These are phyloP conservation scores for Cetonia aurata DNA, from an alignment of 2,888 invertebrate genomes.

Conservation along the genomic window DNA sequence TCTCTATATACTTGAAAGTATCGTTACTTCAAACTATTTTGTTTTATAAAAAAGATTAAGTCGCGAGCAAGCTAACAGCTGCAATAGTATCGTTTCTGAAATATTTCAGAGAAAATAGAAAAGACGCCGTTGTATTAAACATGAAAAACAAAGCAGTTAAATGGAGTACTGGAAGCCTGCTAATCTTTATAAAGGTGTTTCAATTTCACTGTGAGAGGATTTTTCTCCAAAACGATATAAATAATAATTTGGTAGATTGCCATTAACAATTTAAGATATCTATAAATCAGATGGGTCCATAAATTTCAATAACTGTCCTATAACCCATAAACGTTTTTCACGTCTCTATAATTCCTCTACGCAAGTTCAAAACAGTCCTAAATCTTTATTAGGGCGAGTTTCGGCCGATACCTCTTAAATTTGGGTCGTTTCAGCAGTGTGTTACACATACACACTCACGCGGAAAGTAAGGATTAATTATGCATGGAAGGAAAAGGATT, in stretches of 20 bases:
- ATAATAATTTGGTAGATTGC: conserved; percentile 54
- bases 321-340: conserved; percentile 41
- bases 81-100: no score
- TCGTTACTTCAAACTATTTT: no score
- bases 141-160: no score
- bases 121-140: no score
- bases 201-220: conserved; percentile 8
- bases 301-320: conserved; percentile 59
- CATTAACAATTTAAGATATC: conserved; percentile 54
- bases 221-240: conserved; percentile 46
- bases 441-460: conserved; percentile 1
- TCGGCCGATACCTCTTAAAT: conserved; percentile 22
- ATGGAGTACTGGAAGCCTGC: no score
- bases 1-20: no score
- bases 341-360: conserved; percentile 42
- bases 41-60: no score
- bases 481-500: conserved; percentile 4
- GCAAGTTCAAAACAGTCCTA: conserved; percentile 53
- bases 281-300: conserved; percentile 55
- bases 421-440: conserved; percentile 12
- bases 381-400: conserved; percentile 52
- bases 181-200: conserved; percentile 21
- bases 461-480: conserved; percentile 16
- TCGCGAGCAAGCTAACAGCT: no score
- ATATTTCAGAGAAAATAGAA: no score